These are phyloP conservation scores for Poliocrania exsul DNA, from an alignment of 2,797 vertebrate species.

Conservation along the genomic window DNA sequence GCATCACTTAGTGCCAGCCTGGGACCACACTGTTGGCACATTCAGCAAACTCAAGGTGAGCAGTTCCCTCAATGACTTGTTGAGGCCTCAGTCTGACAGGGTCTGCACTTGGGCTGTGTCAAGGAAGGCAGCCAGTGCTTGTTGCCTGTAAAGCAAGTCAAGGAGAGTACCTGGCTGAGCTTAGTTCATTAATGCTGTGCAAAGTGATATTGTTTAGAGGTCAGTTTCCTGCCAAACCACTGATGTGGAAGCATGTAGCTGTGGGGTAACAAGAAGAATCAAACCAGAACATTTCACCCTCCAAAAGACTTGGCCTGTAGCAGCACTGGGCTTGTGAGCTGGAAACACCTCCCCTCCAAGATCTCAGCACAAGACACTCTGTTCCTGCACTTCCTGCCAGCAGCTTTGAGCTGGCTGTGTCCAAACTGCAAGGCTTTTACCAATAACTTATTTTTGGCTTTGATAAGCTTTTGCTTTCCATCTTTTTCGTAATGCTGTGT, in stretches of 20 bases:
- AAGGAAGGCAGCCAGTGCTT: background rate
- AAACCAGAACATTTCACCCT: background rate
- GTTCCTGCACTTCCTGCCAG: conserved; percentile 36
- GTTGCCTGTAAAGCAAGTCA: background rate
- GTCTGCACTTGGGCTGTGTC: background rate
- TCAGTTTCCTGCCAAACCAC: background rate
- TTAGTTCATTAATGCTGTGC: background rate
- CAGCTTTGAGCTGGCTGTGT: background rate
- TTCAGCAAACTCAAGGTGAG: conserved; percentile 95
- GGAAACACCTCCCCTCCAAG: background rate
- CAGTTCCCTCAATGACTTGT: background rate
- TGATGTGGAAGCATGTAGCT: background rate
- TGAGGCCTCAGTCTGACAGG: background rate
- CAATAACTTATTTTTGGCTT: background rate
- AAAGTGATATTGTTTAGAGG: background rate
- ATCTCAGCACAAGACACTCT: background rate
- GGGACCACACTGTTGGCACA: conserved; percentile 94
- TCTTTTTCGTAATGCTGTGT: background rate
- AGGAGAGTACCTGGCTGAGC: background rate
- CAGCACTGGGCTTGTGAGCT: background rate
- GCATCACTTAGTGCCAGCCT: conserved; percentile 92
- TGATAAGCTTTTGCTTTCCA: background rate
- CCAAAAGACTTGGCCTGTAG: background rate
- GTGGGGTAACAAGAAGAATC: background rate
- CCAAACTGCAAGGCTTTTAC: background rate